Evolutionary conservation across 1,140 invertebrate species (phyloP).

Genomic region (Aphelinus certus): DNA sequence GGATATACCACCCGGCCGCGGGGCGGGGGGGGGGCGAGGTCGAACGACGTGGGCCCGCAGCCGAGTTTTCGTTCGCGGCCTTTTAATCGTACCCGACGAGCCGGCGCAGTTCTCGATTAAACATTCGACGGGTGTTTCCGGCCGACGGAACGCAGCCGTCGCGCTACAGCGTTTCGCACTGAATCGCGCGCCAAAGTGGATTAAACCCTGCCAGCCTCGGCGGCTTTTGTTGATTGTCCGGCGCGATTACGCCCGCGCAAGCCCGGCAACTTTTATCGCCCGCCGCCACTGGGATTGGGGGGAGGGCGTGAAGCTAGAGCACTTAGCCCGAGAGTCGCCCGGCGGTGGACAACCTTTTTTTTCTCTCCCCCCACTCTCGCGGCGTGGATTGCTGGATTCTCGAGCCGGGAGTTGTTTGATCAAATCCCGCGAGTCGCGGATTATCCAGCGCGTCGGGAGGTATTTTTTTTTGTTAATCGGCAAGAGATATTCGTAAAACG

Average conservation of each 20-base stretch:
- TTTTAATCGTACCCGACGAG: conserved; percentile 29
- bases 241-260: neutral
- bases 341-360: neutral
- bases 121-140: neutral
- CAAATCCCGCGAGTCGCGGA: too few species aligned
- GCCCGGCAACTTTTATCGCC: too few species aligned
- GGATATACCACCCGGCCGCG: too few species aligned
- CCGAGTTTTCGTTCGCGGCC: conserved; percentile 8
- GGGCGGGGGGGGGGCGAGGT: too few species aligned
- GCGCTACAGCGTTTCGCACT: conserved; percentile 27
- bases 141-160: neutral
- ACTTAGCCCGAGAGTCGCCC: too few species aligned
- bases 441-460: too few species aligned
- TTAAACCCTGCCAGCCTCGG: neutral
- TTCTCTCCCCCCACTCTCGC: neutral
- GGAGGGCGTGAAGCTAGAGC: too few species aligned
- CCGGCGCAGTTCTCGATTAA: conserved; percentile 14
- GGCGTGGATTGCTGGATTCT: neutral
- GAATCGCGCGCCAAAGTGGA: conserved; percentile 25
- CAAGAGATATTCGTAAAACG: too few species aligned
- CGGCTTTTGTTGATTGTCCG: conserved; percentile 25
- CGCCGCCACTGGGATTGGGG: too few species aligned
- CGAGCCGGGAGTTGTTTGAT: too few species aligned
- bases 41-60: too few species aligned
- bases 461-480: too few species aligned